Evolutionary conservation across 1,140 invertebrate genomes (phyloP).

Genomic region (Hirudo medicinalis): DNA sequence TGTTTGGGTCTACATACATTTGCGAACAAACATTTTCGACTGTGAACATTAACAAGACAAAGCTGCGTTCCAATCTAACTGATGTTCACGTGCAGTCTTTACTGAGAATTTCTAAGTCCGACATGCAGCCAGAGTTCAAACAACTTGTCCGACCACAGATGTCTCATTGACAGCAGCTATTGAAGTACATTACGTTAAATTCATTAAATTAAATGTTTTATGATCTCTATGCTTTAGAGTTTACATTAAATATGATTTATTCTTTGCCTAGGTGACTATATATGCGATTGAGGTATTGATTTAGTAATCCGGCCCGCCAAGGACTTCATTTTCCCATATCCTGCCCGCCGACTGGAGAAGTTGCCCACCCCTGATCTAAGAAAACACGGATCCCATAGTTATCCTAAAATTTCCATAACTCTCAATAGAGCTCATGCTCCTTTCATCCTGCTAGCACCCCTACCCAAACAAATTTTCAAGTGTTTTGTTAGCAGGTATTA

Average conservation of each 20-base stretch:
- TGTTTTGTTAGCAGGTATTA: too few relatives aligned
- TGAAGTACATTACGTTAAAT: not conserved
- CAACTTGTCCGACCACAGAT: conserved; percentile 2
- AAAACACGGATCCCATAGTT: too few relatives aligned
- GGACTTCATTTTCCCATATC: conserved; percentile 14
- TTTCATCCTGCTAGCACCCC: too few relatives aligned
- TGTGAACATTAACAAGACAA: conserved; percentile 18
- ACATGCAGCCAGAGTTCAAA: conserved; percentile 9
- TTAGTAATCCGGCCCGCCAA: conserved; percentile 10
- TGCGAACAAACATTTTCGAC: conserved; percentile 5
- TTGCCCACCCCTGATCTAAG: conserved; percentile 1
- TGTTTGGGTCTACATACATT: conserved; percentile 15
- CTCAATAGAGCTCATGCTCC: too few relatives aligned
- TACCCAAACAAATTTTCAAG: too few relatives aligned
- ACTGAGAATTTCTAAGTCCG: not conserved
- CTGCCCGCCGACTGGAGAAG: conserved; percentile 10
- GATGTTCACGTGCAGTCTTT: conserved; percentile 11
- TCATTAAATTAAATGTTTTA: conserved; percentile 9
- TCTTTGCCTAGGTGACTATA: conserved; percentile 12
- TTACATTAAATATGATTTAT: not conserved
- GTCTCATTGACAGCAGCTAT: conserved; percentile 10
- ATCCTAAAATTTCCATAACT: too few relatives aligned
- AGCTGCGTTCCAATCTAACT: conserved; percentile 9
- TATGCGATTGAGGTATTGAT: conserved; percentile 14
- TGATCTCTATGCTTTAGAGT: not conserved